These are phyloP conservation scores for Calameuta filiformis DNA, from an alignment of 2,888 invertebrate genomes.

Conservation along the genomic window DNA sequence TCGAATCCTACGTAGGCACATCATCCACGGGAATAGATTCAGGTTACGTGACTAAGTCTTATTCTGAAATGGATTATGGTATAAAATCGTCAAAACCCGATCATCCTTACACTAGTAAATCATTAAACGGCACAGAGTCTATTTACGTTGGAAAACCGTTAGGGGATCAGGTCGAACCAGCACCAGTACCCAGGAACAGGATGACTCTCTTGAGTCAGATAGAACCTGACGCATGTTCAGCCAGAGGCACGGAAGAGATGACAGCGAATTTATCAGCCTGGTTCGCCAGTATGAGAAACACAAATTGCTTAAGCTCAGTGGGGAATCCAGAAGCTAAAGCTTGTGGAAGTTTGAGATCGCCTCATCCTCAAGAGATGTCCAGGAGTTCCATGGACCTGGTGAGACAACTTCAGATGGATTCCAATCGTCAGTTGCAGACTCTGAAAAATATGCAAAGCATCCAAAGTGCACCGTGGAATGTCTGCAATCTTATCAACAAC, in stretches of 20 bases:
- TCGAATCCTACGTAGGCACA: neutral
- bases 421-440: conserved; percentile 52
- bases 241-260: conserved; percentile 44
- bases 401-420: conserved; percentile 49
- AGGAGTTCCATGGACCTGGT: conserved; percentile 43
- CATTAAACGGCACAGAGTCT: conserved; percentile 23
- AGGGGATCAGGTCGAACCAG: conserved; percentile 37
- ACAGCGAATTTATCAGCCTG: conserved; percentile 57
- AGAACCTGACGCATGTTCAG: conserved; percentile 39
- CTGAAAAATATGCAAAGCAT: conserved; percentile 57
- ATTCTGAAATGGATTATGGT: conserved; percentile 2
- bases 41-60: conserved; percentile 15
- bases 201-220: conserved; percentile 57
- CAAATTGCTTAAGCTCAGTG: conserved; percentile 12
- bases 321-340: conserved; percentile 11
- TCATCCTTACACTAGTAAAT: conserved; percentile 6
- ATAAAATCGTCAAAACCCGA: conserved; percentile 7
- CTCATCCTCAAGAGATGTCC: conserved; percentile 32
- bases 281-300: conserved; percentile 58
- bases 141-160: conserved; percentile 38
- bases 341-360: conserved; percentile 1
- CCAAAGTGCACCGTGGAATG: conserved; percentile 58
- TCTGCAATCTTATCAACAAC: conserved; percentile 44
- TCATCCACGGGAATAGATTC: conserved; percentile 16
- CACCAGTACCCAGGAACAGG: conserved; percentile 43